These are phyloP conservation scores for Pelmatolapia mariae DNA, from an alignment of 2,113 vertebrate species.

Conservation along the genomic window DNA sequence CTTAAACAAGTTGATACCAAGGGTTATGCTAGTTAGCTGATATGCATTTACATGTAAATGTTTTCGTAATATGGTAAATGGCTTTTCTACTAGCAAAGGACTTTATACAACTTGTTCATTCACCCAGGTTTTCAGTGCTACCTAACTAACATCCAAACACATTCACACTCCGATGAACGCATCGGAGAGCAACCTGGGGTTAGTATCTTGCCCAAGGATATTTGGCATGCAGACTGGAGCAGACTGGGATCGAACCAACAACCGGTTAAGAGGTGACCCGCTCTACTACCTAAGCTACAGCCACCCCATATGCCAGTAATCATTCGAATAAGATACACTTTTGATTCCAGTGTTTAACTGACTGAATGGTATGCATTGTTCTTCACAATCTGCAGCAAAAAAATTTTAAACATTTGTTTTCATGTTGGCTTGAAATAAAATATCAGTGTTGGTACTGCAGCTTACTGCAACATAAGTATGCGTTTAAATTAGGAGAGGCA, in stretches of 20 bases:
- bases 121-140: not conserved
- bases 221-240: not conserved
- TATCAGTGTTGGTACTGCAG: not conserved
- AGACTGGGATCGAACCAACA: not conserved
- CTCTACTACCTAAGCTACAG: not conserved
- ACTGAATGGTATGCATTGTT: not conserved
- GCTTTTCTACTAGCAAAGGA: not conserved
- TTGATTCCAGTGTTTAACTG: not conserved
- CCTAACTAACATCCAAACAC: not conserved
- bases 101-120: not conserved
- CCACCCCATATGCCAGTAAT: not conserved
- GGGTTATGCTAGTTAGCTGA: not conserved
- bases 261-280: not conserved
- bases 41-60: not conserved
- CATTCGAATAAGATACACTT: not conserved
- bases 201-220: not conserved
- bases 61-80: not conserved
- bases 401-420: not conserved
- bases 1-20: not conserved
- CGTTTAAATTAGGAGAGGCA: not conserved
- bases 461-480: not conserved
- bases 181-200: not conserved
- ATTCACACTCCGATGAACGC: not conserved
- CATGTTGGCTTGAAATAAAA: not conserved
- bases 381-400: not conserved